Base-by-base conservation (phyloP, 37 sponge, comb jelly and placozoan genomes). In the Lycopodina hypogea region DNA sequence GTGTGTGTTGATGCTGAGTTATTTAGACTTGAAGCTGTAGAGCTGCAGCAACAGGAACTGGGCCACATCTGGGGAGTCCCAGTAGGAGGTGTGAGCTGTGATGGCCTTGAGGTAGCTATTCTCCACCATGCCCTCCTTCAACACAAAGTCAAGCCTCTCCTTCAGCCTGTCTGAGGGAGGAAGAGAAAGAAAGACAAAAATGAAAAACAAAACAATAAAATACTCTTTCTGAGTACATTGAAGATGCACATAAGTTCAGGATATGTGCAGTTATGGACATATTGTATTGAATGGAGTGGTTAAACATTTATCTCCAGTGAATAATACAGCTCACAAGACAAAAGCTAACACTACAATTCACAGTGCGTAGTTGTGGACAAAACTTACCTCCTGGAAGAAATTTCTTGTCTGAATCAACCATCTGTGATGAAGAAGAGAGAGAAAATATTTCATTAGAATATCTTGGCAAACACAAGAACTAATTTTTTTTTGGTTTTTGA, bases 11-110 rank as follows among this genome's bases (percentile, higher is more conserved):
- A n/a, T n/a, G n/a, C n/a, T n/a, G n/a, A n/a, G n/a, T 45, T 45
- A 45, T 4, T 4, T 45, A 12, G 48, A 45, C 48, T 45, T 80
- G 68, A 82, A 94, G 28, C 34, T 71, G 63, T 89, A 94, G 48
- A 94, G 68, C 70, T 95, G 96, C 22, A 87, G 76, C 39, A 95
- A 62, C 0, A 95, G 45, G 60, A 79, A 95, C 69, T 83, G 55
- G 35, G 85, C 88, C 66, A 79, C 79, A 33, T 95, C 96, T 24
- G 62, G 2, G 19, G 78, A 85, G 60, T 73, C 78, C 96, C 96
- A 95, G 80, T 95, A 95, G 45, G 79, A 48, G 1, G 78, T 72
- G 65, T 95, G 96, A 7, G 96, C 93, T 38, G 90, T 92, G 57
- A 95, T 35, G 42, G 90, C 79, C 72, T 81, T 91, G 29, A 92